Evolutionary conservation across 2,113 vertebrate species (phyloP), one percentile per base, ranked within the genome.

Genomic region (Sigmodon hispidus): DNA sequence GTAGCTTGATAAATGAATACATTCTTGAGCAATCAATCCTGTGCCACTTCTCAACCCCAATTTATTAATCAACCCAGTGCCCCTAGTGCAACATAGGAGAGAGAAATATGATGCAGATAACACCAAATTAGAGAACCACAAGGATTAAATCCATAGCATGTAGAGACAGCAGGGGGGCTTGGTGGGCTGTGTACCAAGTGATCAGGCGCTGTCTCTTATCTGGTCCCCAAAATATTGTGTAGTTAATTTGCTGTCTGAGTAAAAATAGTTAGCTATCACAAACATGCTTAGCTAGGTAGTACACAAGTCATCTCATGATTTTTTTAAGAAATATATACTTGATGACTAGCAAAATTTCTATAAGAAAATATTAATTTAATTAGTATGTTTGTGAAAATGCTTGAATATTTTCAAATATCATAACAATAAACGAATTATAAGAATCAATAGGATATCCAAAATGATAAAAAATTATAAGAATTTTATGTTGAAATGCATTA

Each of bases 391-490:
- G 91, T 69, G 59, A 45, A 63, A 26, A 34, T 31, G 10, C 15
- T 13, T 57, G 26, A 93, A 22, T 40, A 61, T 63, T 34, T 93
- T 96, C 69, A 89, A 95, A 67, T 31, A 75, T 43, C 4, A 7
- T 40, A 50, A 92, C 13, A 90, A 94, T 70, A 45, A 75, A 90
- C 91, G 86, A 3, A 94, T 61, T 81, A 65, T 16, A 91, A 77
- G n/a, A 77, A 91, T 6, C 45, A 93, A 89, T 11, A 63, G 6
- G 21, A 93, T 84, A 73, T 13, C 79, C 40, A 80, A 59, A 92
- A 83, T 61, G 59, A 63, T 93, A 90, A 95, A 92, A 92, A 10
- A 21, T 79, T 83, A 61, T 3, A 83, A 61, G 52, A 55, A 24
- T 81, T 67, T 61, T 1, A 31, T 40, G 29, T 75, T 65, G 1